These are phyloP conservation scores for Thereva unica DNA, from an alignment of 2,888 invertebrate species.

Conservation along the genomic window DNA sequence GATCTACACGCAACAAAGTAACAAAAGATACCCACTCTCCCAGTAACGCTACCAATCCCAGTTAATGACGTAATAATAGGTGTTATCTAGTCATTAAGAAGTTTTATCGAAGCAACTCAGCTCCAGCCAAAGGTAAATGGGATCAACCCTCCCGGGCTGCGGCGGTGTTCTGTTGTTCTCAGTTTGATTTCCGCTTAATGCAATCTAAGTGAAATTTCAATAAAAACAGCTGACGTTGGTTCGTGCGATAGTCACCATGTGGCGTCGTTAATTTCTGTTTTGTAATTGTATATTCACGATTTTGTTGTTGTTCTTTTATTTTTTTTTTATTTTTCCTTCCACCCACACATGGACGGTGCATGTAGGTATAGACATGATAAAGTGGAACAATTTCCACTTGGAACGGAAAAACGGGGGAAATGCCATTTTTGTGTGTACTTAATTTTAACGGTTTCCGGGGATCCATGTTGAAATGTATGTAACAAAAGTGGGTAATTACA, in stretches of 20 bases:
- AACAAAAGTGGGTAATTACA: too few species aligned
- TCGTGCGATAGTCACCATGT: conserved; percentile 23
- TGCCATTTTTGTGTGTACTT: too few species aligned
- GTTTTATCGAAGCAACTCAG: conserved; percentile 16
- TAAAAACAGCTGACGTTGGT: conserved; percentile 28
- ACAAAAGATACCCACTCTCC: conserved; percentile 4
- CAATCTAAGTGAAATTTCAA: conserved; percentile 12
- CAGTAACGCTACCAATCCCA: conserved; percentile 33
- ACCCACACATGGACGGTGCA: too few species aligned
- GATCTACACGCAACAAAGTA: too few species aligned
- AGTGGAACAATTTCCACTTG: too few species aligned
- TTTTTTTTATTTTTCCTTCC: background rate
- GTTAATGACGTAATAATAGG: conserved; percentile 38
- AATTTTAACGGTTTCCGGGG: too few species aligned
- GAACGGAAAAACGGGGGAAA: too few species aligned
- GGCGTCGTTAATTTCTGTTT: conserved; percentile 18
- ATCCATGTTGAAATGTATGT: too few species aligned
- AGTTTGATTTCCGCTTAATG: too few species aligned
- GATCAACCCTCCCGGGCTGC: too few species aligned
- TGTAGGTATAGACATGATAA: too few species aligned
- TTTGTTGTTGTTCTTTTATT: conserved; percentile 2
- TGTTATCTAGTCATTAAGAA: conserved; percentile 34
- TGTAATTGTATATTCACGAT: conserved; percentile 18
- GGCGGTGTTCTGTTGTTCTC: too few species aligned
- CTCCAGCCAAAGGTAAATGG: background rate